Conservation (phyloP, 2,888 invertebrate species). For the Hypomecis punctinalis region DNA sequence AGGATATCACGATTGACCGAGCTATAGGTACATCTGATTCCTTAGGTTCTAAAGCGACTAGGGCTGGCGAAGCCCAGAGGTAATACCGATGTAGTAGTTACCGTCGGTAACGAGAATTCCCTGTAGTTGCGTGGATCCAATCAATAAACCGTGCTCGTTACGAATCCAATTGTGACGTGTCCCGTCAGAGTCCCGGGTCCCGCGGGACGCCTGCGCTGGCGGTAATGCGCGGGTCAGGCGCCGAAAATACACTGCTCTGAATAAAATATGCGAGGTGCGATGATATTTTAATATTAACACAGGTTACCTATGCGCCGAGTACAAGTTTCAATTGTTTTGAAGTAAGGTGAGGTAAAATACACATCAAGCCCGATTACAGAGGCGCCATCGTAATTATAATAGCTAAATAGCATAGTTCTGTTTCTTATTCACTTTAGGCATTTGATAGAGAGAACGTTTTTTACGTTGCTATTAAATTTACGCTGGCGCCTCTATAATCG, state of each 20-base stretch:
- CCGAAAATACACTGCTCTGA: constrained; percentile 28
- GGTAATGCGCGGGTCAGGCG: constrained; percentile 31
- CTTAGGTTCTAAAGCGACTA: too few species aligned
- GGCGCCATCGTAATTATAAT: too few species aligned
- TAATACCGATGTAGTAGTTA: constrained; percentile 22
- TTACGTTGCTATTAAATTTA: too few species aligned
- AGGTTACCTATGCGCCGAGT: not conserved
- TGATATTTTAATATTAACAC: constrained; percentile 6
- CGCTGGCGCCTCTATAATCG: too few species aligned
- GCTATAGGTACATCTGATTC: too few species aligned
- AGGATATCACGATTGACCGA: too few species aligned
- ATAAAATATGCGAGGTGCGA: constrained; percentile 24
- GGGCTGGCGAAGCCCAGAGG: not conserved
- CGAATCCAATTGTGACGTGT: constrained; percentile 64
- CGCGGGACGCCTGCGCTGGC: constrained; percentile 32
- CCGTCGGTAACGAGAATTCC: constrained; percentile 56
- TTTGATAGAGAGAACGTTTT: too few species aligned
- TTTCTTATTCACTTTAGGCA: too few species aligned
- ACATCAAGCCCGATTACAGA: too few species aligned
- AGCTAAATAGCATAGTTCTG: too few species aligned
- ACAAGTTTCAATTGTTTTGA: not conserved
- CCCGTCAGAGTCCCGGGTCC: constrained; percentile 46
- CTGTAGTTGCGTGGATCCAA: constrained; percentile 61
- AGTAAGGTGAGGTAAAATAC: too few species aligned
- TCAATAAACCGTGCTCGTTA: constrained; percentile 67